Evolutionary conservation across 2,113 vertebrate species (phyloP).

Genomic region (Eidolon helvum): DNA sequence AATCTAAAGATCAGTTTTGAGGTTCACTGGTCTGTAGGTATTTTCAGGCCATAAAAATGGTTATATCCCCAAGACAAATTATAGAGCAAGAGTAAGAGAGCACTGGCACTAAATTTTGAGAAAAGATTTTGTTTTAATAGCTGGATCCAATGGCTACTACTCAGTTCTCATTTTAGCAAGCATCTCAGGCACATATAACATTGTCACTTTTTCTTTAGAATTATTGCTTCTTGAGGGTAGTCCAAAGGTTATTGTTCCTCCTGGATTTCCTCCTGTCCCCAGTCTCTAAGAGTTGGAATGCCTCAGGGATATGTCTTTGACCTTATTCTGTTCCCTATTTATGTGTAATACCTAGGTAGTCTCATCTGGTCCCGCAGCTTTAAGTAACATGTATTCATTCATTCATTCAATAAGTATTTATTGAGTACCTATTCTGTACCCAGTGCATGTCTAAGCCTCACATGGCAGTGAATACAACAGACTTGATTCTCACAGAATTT

Average conservation of each 20-base stretch:
- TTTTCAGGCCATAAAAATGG: not conserved
- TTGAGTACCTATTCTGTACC: not conserved
- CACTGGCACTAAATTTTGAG: not conserved
- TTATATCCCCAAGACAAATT: not conserved
- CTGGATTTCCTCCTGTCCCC: not conserved
- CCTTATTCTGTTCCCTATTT: not conserved
- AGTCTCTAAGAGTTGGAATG: not conserved
- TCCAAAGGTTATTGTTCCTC: too few relatives aligned
- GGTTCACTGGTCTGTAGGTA: not conserved
- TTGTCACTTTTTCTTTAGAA: not conserved
- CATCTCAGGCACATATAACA: not conserved
- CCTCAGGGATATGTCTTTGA: not conserved
- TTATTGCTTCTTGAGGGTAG: not conserved
- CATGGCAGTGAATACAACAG: not conserved
- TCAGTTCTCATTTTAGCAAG: not conserved
- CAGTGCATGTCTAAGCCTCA: not conserved
- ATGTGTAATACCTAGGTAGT: not conserved
- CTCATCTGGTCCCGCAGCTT: not conserved
- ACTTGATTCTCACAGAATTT: not conserved
- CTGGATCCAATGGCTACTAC: not conserved
- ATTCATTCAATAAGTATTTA: not conserved
- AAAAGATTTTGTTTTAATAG: not conserved
- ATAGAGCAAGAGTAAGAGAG: not conserved
- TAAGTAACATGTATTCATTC: not conserved
- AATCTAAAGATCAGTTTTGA: accelerated